These are phyloP conservation scores for Brachyrhaphis roseni DNA, from an alignment of 2,797 vertebrate species.

Conservation along the genomic window DNA sequence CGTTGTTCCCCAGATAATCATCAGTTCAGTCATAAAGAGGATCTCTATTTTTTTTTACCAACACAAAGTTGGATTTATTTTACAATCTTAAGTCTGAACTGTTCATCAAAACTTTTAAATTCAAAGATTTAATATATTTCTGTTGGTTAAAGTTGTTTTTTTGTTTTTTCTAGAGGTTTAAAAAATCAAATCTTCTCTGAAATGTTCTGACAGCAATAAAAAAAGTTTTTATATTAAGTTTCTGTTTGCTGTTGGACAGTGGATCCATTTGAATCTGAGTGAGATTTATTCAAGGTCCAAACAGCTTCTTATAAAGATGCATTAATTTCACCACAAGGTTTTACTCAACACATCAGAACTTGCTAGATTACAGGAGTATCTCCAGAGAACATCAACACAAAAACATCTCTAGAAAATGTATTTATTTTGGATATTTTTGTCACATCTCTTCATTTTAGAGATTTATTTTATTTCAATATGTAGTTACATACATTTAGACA, in stretches of 20 bases:
- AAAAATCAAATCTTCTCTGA: background rate
- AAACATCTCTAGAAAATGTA: no score
- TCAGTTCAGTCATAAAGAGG: background rate
- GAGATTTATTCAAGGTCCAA: background rate
- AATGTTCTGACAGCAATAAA: no score
- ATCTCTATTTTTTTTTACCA: background rate
- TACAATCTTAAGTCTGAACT: background rate
- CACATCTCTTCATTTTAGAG: no score
- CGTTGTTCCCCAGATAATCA: conserved; percentile 6
- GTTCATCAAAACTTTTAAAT: background rate
- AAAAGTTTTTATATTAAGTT: background rate
- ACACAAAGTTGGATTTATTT: background rate
- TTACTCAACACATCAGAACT: background rate
- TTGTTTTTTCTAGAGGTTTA: background rate
- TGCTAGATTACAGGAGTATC: no score
- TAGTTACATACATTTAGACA: no score
- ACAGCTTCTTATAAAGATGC: background rate
- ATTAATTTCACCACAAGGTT: background rate
- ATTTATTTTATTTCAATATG: no score
- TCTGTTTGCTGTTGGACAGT: background rate
- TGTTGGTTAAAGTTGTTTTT: background rate
- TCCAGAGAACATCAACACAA: no score
- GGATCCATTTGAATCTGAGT: background rate
- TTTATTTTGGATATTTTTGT: no score
- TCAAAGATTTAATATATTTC: background rate